A percentile compares a stretch with the other conserved stretches of the same genome.
Evolutionary conservation across 1,140 invertebrate species (phyloP).

Genomic region (Mercenaria mercenaria): DNA sequence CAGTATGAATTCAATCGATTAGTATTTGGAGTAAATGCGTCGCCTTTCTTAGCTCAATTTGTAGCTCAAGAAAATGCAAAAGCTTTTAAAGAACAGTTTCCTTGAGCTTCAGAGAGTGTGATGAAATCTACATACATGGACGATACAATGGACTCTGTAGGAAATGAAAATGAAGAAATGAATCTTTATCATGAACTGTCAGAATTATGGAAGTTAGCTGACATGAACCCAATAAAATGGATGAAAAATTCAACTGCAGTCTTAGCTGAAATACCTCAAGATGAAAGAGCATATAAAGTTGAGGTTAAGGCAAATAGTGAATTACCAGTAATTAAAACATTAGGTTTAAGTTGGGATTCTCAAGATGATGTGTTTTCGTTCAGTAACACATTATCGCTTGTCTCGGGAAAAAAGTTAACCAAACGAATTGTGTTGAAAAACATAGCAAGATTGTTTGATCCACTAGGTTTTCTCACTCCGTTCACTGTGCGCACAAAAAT

Average conservation of each 20-base stretch:
- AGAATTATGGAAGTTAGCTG: neutral
- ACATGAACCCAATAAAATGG: neutral
- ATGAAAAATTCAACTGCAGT: constrained; percentile 10
- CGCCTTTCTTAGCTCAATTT: constrained; percentile 52
- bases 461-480: constrained; percentile 3
- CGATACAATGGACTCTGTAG: constrained; percentile 4
- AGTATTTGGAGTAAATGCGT: constrained; percentile 55
- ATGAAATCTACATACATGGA: constrained; percentile 25
- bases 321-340: constrained; percentile 17
- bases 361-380: too few relatives aligned
- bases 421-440: neutral
- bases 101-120: neutral
- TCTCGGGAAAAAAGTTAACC: too few relatives aligned
- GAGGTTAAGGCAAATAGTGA: constrained; percentile 23
- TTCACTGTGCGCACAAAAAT: neutral
- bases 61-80: constrained; percentile 29
- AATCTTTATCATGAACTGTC: neutral
- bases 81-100: neutral
- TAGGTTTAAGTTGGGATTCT: neutral
- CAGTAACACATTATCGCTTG: too few relatives aligned
- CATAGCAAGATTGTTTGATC: constrained; percentile 26
- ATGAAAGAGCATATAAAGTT: neutral
- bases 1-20: constrained; percentile 40
- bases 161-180: neutral
- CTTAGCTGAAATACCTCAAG: neutral